A percentile compares a stretch with the other conserved stretches of the same genome.
Evolutionary conservation across 2,888 invertebrate genomes (phyloP).

Genomic region (Phortica magna): DNA sequence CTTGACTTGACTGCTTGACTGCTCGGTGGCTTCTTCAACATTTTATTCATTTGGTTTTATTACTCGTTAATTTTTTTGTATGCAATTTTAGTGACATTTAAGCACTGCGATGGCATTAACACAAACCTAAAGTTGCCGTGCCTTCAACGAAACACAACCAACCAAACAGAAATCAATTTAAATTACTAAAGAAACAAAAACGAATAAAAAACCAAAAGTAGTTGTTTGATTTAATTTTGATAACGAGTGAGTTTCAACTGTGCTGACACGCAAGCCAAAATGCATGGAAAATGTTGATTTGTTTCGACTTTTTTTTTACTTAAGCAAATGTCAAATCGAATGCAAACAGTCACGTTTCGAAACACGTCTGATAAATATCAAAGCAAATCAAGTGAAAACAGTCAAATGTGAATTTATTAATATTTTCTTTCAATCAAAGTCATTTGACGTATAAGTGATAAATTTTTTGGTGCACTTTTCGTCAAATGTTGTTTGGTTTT

Average conservation of each 20-base stretch:
- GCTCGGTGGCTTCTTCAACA: slow-evolving; percentile 4
- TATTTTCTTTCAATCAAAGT: slow-evolving; percentile 17
- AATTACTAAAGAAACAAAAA: slow-evolving; percentile 60
- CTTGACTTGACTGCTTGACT: neutral
- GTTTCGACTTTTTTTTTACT: neutral
- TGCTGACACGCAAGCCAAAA: slow-evolving; percentile 23
- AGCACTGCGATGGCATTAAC: slow-evolving; percentile 62
- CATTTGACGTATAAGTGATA: slow-evolving; percentile 12
- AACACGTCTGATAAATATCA: neutral
- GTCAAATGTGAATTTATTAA: neutral
- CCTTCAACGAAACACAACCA: slow-evolving; percentile 33
- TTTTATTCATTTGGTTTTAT: slow-evolving; percentile 9
- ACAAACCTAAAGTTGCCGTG: slow-evolving; percentile 40
- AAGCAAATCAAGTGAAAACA: neutral
- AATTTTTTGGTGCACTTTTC: slow-evolving; percentile 1
- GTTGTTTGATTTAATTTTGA: slow-evolving; percentile 69
- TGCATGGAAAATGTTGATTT: slow-evolving; percentile 24
- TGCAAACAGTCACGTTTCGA: slow-evolving; percentile 29
- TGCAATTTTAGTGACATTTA: slow-evolving; percentile 34
- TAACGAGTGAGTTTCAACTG: slow-evolving; percentile 49
- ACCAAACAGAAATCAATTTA: slow-evolving; percentile 59
- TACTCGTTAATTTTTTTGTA: slow-evolving; percentile 15
- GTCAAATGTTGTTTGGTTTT: neutral
- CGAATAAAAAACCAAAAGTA: slow-evolving; percentile 45
- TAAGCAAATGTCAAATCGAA: slow-evolving; percentile 25